Conservation (phyloP, 2,888 invertebrate species). For the Tetramorium bicarinatum region DNA sequence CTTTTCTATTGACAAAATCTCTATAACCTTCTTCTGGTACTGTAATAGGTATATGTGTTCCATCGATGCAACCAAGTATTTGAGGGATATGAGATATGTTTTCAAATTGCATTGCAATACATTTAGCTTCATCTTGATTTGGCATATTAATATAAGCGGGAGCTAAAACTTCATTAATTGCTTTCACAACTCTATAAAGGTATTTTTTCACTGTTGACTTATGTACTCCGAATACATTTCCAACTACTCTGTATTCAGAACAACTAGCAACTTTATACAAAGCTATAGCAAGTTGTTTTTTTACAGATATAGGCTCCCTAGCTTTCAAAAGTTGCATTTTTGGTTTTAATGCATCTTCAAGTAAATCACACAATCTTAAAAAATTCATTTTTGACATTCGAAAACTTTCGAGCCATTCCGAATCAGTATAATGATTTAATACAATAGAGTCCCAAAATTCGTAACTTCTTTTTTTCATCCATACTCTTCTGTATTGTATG, state of each 20-base stretch:
- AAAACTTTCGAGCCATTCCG: conserved; percentile 54
- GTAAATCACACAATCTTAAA: conserved; percentile 31
- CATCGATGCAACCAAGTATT: conserved; percentile 78
- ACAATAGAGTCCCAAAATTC: conserved; percentile 35
- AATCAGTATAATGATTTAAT: conserved; percentile 34
- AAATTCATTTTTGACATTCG: conserved; percentile 46
- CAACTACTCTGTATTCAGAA: conserved; percentile 70
- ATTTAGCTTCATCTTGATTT: conserved; percentile 69
- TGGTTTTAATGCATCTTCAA: conserved; percentile 21
- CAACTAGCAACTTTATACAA: conserved; percentile 70
- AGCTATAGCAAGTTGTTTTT: conserved; percentile 69
- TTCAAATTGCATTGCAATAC: conserved; percentile 73
- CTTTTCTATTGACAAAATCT: conserved; percentile 71
- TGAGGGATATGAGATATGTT: conserved; percentile 74
- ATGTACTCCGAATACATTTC: conserved; percentile 71
- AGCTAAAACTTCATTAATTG: conserved; percentile 74
- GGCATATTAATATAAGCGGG: conserved; percentile 75
- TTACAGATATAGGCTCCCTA: conserved; percentile 56
- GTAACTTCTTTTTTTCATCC: conserved; percentile 19
- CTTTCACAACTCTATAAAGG: too few relatives aligned
- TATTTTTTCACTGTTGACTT: conserved; percentile 70
- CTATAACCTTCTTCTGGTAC: conserved; percentile 64
- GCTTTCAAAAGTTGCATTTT: conserved; percentile 37
- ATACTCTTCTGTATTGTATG: conserved; percentile 31
- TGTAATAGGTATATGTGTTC: conserved; percentile 68